phyloP scores from a whole-genome alignment of 1,140 invertebrate species.

The Pogonognathellus flavescens region DNA sequence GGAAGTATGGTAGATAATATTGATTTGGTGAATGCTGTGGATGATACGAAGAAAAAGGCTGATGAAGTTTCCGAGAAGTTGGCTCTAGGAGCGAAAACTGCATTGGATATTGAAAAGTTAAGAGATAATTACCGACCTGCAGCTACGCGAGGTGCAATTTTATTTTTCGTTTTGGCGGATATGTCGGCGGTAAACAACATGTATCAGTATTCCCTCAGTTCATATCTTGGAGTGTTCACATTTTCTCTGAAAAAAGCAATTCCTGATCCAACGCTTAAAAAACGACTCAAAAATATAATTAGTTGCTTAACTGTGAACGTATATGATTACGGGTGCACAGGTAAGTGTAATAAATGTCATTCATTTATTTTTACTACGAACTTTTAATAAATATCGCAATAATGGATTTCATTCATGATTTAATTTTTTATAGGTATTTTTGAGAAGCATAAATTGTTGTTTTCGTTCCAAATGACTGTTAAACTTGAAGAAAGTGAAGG shows the following conservation, averaged over 20 bases:
- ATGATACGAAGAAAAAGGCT: conserved; percentile 88
- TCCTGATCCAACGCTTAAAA: conserved; percentile 79
- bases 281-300: conserved; percentile 85
- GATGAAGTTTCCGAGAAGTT: conserved; percentile 83
- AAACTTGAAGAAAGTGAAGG: conserved; percentile 81
- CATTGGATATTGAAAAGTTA: conserved; percentile 83
- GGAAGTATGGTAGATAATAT: conserved; percentile 93
- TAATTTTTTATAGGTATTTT: conserved; percentile 79
- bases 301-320: conserved; percentile 86
- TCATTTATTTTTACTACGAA: not conserved
- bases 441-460: conserved; percentile 89
- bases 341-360: conserved; percentile 69
- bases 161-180: conserved; percentile 90
- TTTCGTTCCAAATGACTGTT: conserved; percentile 89
- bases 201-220: conserved; percentile 90
- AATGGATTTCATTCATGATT: not conserved
- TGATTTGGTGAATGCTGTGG: conserved; percentile 86
- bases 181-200: conserved; percentile 88
- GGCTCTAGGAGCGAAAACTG: conserved; percentile 79
- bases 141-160: conserved; percentile 85
- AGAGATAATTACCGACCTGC: conserved; percentile 85
- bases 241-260: conserved; percentile 84
- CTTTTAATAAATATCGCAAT: conserved; percentile 12
- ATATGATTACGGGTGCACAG: conserved; percentile 90
- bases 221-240: conserved; percentile 84